These are phyloP conservation scores for Notiomystis cincta DNA, from an alignment of 2,113 vertebrate genomes.

Conservation along the genomic window DNA sequence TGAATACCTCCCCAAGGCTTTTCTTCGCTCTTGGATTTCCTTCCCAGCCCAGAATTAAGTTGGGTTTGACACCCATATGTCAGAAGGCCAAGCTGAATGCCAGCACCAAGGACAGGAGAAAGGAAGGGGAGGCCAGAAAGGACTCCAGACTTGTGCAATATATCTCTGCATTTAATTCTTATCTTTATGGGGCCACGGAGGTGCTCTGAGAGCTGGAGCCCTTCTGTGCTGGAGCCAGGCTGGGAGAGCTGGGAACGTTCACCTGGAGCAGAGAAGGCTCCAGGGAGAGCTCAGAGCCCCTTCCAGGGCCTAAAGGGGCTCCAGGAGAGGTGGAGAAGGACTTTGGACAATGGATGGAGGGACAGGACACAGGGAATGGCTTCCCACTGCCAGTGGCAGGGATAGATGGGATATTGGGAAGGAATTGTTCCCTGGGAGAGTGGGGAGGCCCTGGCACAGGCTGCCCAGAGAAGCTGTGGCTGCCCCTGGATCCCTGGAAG, in stretches of 20 bases:
- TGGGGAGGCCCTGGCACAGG: background rate
- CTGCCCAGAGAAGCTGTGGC: background rate
- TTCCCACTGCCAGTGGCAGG: background rate
- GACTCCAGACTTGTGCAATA: background rate
- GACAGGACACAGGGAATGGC: background rate
- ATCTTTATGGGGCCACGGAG: background rate
- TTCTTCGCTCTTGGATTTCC: background rate
- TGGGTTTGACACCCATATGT: background rate
- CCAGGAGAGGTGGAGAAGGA: background rate
- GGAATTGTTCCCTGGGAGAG: fast-evolving
- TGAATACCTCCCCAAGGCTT: background rate
- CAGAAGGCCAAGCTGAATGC: background rate
- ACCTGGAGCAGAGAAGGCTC: background rate
- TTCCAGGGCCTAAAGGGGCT: background rate
- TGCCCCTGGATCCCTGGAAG: background rate
- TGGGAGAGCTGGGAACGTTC: background rate
- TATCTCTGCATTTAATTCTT: background rate
- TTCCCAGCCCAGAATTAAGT: background rate
- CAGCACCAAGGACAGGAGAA: background rate
- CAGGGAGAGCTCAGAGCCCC: background rate
- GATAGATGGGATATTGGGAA: background rate
- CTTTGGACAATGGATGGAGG: background rate
- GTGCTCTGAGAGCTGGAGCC: background rate
- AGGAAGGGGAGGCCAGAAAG: background rate
- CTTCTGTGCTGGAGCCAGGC: background rate